Base-by-base conservation (phyloP, 2,888 invertebrate genomes). In the Tortricodes alternella region DNA sequence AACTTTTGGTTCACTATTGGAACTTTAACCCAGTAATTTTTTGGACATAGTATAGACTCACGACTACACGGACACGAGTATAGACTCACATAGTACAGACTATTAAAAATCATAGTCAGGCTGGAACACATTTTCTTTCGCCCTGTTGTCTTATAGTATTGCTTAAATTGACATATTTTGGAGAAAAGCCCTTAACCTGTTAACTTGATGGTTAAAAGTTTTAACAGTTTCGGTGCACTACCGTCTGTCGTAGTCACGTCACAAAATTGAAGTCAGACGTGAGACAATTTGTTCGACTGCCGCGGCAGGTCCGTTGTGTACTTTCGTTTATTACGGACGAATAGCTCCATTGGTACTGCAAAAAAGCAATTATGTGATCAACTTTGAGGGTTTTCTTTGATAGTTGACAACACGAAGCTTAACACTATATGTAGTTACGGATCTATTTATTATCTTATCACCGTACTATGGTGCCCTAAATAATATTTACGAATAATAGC, bases 261-360 rank as follows among this genome's bases (percentile, higher is more conserved):
- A 97, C 61, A 95, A 96, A 66, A 92, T 98, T 62, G 97, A 97
- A 93, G 96, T 98, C 73, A 94, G 96, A 92, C 95, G 96, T 96
- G 88, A 94, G 94, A 93, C 57, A 3, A 39, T 19, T n/a, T 24
- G 46, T 23, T 43, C n/a, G 34, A 16, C 34, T 23, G 23, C n/a
- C 8, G n/a, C 23, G 46, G 46, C 16, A 48, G 35, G n/a, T 16
- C 35, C 24, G 16, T 23, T 46, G 16, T 11, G 46, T 15, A 48
- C 35, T 35, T 15, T 34, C 23, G 16, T 37, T 48, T 48, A 23
- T 16, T 48, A 44, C 29, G 29, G 29, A 29, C 29, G 29, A 29
- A 11, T 29, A 27, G n/a, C 27, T 4, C 27, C n/a, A 29, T 4
- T n/a, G 5, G 7, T 35, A 8, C 8, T 13, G 29, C n/a, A n/a